These are phyloP conservation scores for Theropithecus gelada DNA, from an alignment of 2,113 vertebrate genomes.

Conservation along the genomic window DNA sequence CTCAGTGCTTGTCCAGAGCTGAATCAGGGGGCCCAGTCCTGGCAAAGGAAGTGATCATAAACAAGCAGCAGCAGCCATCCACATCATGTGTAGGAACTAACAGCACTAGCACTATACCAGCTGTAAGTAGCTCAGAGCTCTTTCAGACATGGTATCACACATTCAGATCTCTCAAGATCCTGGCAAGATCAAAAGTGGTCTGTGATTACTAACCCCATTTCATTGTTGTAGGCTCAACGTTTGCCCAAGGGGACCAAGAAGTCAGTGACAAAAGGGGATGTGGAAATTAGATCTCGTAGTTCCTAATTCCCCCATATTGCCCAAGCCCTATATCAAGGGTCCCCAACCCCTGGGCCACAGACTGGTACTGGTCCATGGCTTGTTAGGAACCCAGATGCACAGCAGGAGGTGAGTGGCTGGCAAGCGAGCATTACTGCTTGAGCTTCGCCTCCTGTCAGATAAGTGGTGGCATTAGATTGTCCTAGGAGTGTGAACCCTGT, in stretches of 20 bases:
- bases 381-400: too few relatives aligned
- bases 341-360: too few relatives aligned
- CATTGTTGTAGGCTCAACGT: neutral
- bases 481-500: too few relatives aligned
- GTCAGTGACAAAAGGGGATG: neutral
- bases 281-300: neutral
- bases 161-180: neutral
- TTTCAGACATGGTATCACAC: neutral
- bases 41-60: neutral
- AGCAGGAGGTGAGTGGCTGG: too few relatives aligned
- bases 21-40: neutral
- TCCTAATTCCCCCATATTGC: neutral
- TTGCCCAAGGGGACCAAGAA: neutral
- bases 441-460: too few relatives aligned
- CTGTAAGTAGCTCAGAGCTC: neutral
- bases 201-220: neutral
- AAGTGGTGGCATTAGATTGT: too few relatives aligned
- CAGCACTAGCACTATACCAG: neutral
- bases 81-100: neutral
- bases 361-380: too few relatives aligned
- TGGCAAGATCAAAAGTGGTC: neutral
- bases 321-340: neutral
- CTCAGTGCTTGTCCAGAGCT: neutral
- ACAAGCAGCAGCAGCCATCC: neutral
- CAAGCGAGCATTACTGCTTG: too few relatives aligned